These are phyloP conservation scores for Conistra vaccinii DNA, from an alignment of 2,888 invertebrate species.

Conservation along the genomic window DNA sequence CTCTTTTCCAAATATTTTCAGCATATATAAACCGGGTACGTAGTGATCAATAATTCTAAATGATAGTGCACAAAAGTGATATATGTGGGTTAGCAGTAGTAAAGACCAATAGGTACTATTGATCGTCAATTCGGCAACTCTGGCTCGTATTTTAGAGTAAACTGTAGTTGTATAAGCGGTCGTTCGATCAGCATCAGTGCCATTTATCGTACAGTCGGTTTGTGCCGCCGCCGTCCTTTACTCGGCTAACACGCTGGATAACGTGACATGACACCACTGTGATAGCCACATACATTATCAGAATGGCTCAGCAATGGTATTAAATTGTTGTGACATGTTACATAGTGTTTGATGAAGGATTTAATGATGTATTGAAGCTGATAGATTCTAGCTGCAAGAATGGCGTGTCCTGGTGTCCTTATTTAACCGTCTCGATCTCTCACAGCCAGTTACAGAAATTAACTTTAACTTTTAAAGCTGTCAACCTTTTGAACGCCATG, in stretches of 20 bases:
- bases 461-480: too few species aligned
- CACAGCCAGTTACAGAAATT: too few species aligned
- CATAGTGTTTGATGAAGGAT: conserved; percentile 26
- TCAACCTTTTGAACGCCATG: too few species aligned
- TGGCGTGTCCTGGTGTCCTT: background rate
- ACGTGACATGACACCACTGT: conserved; percentile 77
- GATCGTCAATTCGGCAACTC: conserved; percentile 70
- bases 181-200: conserved; percentile 74
- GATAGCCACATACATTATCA: conserved; percentile 67
- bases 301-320: conserved; percentile 40
- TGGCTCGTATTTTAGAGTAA: conserved; percentile 78
- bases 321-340: conserved; percentile 16
- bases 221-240: conserved; percentile 76
- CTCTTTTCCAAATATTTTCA: background rate
- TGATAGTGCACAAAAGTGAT: conserved; percentile 65
- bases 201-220: conserved; percentile 77
- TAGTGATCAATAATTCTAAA: conserved; percentile 51
- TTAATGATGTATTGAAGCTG: conserved; percentile 18
- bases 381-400: conserved; percentile 3
- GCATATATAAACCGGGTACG: background rate
- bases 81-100: conserved; percentile 64
- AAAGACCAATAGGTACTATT: conserved; percentile 65
- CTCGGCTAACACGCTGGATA: conserved; percentile 77
- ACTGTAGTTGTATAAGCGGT: conserved; percentile 77
- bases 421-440: background rate